These are phyloP conservation scores for Hydrolagus affinis DNA, from an alignment of 2,113 vertebrate genomes.

Conservation along the genomic window DNA sequence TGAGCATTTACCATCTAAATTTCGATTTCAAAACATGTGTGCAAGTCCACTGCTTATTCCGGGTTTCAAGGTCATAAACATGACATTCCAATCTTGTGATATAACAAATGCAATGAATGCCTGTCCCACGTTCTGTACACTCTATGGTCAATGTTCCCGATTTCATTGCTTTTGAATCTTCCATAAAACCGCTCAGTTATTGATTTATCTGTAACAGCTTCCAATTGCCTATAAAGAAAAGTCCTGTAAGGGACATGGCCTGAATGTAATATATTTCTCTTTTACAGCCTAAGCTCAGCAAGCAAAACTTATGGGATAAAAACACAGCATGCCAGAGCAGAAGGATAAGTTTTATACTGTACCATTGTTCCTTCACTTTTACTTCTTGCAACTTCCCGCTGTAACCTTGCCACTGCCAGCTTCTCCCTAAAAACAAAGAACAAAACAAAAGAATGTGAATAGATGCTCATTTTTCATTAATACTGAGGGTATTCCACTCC, in stretches of 20 bases:
- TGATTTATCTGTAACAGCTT: neutral
- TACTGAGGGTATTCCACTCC: neutral
- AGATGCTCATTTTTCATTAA: conserved; percentile 34
- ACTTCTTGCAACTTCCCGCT: conserved; percentile 74
- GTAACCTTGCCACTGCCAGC: conserved; percentile 79
- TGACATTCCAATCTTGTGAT: neutral
- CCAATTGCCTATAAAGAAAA: neutral
- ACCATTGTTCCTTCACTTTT: conserved; percentile 83
- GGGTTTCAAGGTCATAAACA: too few species aligned
- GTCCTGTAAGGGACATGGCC: neutral
- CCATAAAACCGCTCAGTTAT: neutral
- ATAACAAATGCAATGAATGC: neutral
- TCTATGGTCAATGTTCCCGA: neutral
- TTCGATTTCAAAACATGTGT: neutral
- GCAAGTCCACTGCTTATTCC: neutral
- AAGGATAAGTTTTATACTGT: conserved; percentile 37
- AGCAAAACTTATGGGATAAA: too few species aligned
- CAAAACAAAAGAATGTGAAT: conserved; percentile 47
- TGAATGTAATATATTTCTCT: too few species aligned
- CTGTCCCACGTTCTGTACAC: neutral
- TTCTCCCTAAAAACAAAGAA: conserved; percentile 64
- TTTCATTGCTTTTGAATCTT: neutral
- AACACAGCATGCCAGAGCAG: neutral
- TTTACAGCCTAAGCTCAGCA: too few species aligned
- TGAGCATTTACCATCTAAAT: neutral